A percentile compares a stretch with the other conserved stretches of the same genome.
Evolutionary conservation across 2,888 invertebrate genomes (phyloP).

Genomic region (Lasioglossum figueresi): DNA sequence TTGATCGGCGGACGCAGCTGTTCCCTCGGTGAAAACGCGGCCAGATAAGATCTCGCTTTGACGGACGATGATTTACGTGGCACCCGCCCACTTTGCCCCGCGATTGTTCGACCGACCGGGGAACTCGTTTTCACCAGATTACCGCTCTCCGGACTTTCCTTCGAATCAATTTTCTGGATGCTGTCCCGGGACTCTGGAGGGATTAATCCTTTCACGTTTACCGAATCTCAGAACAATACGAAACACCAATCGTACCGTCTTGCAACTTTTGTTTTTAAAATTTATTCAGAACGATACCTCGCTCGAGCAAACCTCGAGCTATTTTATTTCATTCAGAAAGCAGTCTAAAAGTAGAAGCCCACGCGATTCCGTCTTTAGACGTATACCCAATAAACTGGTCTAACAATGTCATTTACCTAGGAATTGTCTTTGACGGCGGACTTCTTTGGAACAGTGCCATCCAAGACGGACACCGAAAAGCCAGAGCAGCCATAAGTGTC

Average conservation of each 20-base stretch:
- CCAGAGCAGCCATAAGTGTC: not conserved
- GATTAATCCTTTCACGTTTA: not conserved
- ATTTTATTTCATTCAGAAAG: not conserved
- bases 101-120: not conserved
- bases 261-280: no score
- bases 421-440: not conserved
- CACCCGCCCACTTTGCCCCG: not conserved
- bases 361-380: not conserved
- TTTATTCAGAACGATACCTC: no score
- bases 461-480: not conserved
- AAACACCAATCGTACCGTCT: no score
- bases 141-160: not conserved
- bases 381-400: not conserved
- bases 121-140: not conserved
- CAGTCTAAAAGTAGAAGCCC: not conserved
- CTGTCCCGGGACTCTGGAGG: not conserved
- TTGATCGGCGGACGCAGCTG: conserved; percentile 6
- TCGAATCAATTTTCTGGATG: not conserved
- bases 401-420: not conserved
- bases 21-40: not conserved
- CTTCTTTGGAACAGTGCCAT: not conserved
- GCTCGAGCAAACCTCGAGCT: not conserved
- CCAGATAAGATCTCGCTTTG: not conserved
- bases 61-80: not conserved
- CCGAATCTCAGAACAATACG: no score